Evolutionary conservation across 2,113 vertebrate genomes (phyloP).

Genomic region (Motacilla alba): DNA sequence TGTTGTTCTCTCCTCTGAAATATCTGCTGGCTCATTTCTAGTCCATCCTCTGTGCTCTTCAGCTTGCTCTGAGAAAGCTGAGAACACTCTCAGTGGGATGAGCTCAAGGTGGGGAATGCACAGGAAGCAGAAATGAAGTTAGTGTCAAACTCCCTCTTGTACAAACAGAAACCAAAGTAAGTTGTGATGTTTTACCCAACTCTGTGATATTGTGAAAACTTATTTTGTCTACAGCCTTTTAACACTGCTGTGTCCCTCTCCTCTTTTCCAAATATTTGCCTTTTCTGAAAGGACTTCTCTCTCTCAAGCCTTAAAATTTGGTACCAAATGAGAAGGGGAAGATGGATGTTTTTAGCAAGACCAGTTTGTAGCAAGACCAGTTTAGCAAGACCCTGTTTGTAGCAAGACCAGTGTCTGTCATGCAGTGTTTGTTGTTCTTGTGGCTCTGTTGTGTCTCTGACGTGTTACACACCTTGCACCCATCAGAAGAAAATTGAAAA

Average conservation of each 20-base stretch:
- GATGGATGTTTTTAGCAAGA: too few species aligned
- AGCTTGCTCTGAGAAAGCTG: background rate
- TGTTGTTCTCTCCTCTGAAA: background rate
- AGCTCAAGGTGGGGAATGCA: background rate
- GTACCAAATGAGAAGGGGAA: background rate
- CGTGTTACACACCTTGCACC: accelerated
- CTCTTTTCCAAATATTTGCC: background rate
- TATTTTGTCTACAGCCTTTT: background rate
- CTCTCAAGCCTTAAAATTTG: background rate
- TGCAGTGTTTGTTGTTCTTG: background rate
- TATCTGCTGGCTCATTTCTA: background rate
- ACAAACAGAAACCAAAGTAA: background rate
- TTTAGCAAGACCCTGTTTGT: accelerated
- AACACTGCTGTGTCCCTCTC: background rate
- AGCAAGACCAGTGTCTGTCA: background rate
- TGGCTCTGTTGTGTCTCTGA: background rate
- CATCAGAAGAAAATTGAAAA: background rate
- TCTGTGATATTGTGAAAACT: background rate
- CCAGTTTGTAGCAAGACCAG: too few species aligned
- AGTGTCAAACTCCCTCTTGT: background rate
- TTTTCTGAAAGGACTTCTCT: background rate
- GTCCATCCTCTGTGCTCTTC: background rate
- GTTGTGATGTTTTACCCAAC: background rate
- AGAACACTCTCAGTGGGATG: background rate
- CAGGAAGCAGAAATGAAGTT: background rate